Evolutionary conservation across 2,797 vertebrate genomes (phyloP).

Genomic region (Helicolenus hilgendorfi): DNA sequence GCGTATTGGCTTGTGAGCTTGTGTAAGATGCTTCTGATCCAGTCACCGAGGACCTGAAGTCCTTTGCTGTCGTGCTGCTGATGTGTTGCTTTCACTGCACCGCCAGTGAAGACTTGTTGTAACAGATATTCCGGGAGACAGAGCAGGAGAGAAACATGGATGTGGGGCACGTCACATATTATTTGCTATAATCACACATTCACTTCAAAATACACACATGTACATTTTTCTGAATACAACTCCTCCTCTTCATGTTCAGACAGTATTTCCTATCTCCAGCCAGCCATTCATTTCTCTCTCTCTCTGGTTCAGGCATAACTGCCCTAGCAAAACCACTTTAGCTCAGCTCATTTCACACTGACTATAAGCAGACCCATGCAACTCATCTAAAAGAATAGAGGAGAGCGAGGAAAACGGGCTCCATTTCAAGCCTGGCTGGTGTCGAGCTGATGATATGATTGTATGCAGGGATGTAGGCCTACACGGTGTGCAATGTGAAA

Average conservation of each 20-base stretch:
- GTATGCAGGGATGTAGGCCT: constrained; percentile 47
- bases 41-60: background rate
- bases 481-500: constrained; percentile 45
- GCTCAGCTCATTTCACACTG: constrained; percentile 77
- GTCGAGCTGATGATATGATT: constrained; percentile 69
- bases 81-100: background rate
- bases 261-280: constrained; percentile 37
- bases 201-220: constrained; percentile 14
- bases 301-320: constrained; percentile 57
- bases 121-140: background rate
- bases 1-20: background rate
- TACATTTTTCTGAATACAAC: constrained; percentile 2
- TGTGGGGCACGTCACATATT: background rate
- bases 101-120: background rate
- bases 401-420: constrained; percentile 60
- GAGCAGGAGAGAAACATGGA: background rate
- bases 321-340: constrained; percentile 65
- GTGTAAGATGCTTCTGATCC: background rate
- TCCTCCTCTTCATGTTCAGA: constrained; percentile 37
- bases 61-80: background rate
- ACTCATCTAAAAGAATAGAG: constrained; percentile 68
- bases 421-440: constrained; percentile 78
- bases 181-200: constrained; percentile 41
- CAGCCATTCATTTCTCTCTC: constrained; percentile 61
- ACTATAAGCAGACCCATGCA: constrained; percentile 57